Evolutionary conservation across 2,113 vertebrate genomes (phyloP).

Genomic region (Atrichornis clamosus): DNA sequence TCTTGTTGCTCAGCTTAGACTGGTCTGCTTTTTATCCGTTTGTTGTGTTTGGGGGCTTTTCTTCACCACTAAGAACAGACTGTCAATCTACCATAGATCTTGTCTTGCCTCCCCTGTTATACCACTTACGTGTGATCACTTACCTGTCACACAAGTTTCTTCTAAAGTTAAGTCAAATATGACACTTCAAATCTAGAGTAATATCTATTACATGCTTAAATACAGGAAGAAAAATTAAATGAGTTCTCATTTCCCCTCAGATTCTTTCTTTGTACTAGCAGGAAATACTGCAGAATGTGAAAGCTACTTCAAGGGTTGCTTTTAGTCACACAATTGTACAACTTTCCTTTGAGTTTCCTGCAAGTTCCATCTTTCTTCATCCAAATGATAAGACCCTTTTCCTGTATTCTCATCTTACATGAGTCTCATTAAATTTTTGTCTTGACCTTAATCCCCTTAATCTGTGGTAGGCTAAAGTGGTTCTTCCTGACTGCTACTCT

Average conservation of each 20-base stretch:
- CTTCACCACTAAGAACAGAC: not conserved
- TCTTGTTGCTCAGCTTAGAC: not conserved
- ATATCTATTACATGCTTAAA: not conserved
- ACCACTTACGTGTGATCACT: rapidly evolving
- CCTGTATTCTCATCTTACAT: not conserved
- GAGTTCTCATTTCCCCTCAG: not conserved
- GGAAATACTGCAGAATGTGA: not conserved
- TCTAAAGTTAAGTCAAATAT: not conserved
- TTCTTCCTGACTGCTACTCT: not conserved
- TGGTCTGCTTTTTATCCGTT: rapidly evolving
- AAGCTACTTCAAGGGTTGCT: not conserved
- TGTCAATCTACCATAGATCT: not conserved
- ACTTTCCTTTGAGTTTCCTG: not conserved
- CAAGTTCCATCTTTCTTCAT: not conserved
- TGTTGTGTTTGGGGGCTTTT: not conserved
- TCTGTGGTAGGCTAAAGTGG: not conserved
- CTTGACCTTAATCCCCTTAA: not conserved
- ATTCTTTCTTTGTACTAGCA: not conserved
- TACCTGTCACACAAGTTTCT: not conserved
- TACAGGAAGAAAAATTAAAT: not conserved
- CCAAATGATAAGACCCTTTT: not conserved
- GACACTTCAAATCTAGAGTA: not conserved
- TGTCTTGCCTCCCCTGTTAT: not conserved
- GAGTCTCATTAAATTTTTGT: not conserved
- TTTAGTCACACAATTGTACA: not conserved